These are phyloP conservation scores for Lemur catta DNA, from an alignment of 2,797 vertebrate species.

Conservation along the genomic window DNA sequence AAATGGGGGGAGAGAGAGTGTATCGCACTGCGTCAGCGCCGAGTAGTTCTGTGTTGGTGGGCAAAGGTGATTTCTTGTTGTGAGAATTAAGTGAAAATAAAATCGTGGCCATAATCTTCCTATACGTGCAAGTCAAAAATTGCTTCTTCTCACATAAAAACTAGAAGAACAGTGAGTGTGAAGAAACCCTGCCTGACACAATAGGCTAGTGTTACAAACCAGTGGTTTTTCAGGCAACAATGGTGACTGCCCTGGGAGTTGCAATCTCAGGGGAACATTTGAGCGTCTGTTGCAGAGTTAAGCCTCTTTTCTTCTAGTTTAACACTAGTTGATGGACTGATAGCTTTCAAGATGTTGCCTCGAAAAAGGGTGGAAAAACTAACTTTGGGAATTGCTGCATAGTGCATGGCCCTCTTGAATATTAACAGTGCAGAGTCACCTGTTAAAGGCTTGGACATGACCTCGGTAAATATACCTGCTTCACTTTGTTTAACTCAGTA, in stretches of 20 bases:
- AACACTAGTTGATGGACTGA: neutral
- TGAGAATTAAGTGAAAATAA: neutral
- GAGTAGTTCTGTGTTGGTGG: neutral
- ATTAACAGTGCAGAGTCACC: neutral
- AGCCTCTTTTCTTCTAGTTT: neutral
- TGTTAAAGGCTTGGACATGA: neutral
- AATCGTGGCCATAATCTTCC: neutral
- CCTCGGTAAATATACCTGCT: constrained; percentile 5
- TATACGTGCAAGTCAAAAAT: neutral
- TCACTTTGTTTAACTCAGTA: constrained; percentile 23
- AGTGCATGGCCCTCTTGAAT: neutral
- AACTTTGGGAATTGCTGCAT: neutral
- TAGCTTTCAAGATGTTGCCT: neutral
- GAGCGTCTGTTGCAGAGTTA: neutral
- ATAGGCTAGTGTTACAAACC: neutral
- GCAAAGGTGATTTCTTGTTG: neutral
- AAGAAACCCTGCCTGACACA: neutral
- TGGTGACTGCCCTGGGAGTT: neutral
- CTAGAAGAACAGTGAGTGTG: neutral
- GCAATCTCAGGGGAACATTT: neutral
- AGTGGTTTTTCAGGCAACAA: neutral
- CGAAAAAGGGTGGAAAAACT: neutral
- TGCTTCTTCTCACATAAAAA: neutral
- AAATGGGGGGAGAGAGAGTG: neutral
- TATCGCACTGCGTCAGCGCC: accelerated